These are phyloP conservation scores for Cataglyphis cursor DNA, from an alignment of 2,888 invertebrate genomes.

Conservation along the genomic window DNA sequence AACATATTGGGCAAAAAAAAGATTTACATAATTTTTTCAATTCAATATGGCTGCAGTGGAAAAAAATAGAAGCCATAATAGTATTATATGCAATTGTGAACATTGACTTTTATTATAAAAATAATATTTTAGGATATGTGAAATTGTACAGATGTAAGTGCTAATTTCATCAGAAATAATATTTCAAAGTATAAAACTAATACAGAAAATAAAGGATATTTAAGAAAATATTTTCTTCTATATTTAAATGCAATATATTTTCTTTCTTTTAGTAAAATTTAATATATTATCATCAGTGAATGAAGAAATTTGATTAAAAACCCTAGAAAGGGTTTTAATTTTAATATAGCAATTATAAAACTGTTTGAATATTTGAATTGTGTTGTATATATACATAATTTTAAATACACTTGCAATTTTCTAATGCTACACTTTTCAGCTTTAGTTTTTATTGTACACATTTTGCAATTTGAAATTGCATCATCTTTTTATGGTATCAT, in stretches of 20 bases:
- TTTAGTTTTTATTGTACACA: conserved; percentile 26
- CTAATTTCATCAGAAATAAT: background rate
- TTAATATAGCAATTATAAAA: conserved; percentile 10
- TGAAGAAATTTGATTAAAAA: background rate
- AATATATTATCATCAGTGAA: background rate
- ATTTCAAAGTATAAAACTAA: background rate
- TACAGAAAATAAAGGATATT: background rate
- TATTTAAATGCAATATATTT: conserved; percentile 4
- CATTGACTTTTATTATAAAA: background rate
- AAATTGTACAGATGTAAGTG: background rate
- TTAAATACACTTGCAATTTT: conserved; percentile 27
- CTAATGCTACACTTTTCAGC: conserved; percentile 11
- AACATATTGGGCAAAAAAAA: background rate
- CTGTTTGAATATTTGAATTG: background rate
- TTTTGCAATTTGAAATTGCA: conserved; percentile 7
- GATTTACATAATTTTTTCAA: background rate
- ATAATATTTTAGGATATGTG: background rate
- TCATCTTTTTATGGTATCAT: background rate
- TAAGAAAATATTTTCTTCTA: background rate
- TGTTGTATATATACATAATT: background rate
- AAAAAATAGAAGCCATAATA: too few relatives aligned
- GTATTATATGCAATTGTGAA: background rate
- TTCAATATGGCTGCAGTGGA: too few relatives aligned
- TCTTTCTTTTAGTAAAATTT: background rate
- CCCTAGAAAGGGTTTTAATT: background rate